Conservation (phyloP, 2,888 invertebrate species). For the Athalia circularis region DNA sequence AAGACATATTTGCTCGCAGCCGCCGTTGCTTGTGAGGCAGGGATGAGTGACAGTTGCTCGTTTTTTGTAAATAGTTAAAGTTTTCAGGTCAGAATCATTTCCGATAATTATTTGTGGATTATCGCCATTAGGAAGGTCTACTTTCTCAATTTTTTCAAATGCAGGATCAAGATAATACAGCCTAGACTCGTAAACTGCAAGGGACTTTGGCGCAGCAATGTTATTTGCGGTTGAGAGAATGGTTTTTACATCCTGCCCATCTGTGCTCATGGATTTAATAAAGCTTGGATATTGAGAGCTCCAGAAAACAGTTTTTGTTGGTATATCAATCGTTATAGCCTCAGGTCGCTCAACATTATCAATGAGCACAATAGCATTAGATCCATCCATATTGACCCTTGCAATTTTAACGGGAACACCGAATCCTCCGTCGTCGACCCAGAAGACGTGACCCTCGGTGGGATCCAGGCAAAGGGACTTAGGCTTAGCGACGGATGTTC, state of each 20-base stretch:
- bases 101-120: constrained; percentile 86
- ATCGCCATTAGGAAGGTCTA: constrained; percentile 87
- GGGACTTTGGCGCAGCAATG: constrained; percentile 86
- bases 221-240: constrained; percentile 83
- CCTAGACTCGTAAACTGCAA: constrained; percentile 88
- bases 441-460: constrained; percentile 91
- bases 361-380: constrained; percentile 83
- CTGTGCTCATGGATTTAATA: constrained; percentile 83
- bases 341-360: constrained; percentile 85
- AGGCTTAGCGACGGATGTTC: constrained; percentile 90
- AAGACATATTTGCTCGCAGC: constrained; percentile 96
- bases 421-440: constrained; percentile 96
- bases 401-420: constrained; percentile 93
- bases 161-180: constrained; percentile 92
- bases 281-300: constrained; percentile 86
- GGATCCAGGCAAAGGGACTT: constrained; percentile 93
- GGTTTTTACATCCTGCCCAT: constrained; percentile 82
- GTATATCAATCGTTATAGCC: constrained; percentile 89
- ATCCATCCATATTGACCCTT: constrained; percentile 95
- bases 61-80: constrained; percentile 92
- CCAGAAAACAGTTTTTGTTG: constrained; percentile 90
- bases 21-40: constrained; percentile 90
- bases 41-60: constrained; percentile 88
- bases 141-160: constrained; percentile 91
- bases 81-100: constrained; percentile 91